Evolutionary conservation across 2,888 invertebrate species (phyloP).

Genomic region (Lordiphosa andalusiaca): DNA sequence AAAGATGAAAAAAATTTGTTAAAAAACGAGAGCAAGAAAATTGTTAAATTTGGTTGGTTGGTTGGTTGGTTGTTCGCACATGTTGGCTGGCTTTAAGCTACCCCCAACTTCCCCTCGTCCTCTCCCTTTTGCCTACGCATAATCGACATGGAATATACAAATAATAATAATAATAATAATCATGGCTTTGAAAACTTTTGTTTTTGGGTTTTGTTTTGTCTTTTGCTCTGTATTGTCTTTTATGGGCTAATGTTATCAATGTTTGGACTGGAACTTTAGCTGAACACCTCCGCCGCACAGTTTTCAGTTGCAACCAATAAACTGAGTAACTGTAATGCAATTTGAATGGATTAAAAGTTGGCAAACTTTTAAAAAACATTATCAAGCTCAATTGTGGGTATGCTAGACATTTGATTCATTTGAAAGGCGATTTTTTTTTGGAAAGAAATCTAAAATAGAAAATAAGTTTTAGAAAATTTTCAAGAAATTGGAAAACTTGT

Average conservation of each 20-base stretch:
- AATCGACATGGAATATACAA: neutral
- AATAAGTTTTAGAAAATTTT: too few relatives aligned
- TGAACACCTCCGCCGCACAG: neutral
- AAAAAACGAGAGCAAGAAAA: constrained; percentile 1
- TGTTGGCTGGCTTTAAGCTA: too few relatives aligned
- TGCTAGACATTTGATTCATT: too few relatives aligned
- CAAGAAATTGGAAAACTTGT: too few relatives aligned
- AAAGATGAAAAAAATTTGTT: constrained; percentile 4
- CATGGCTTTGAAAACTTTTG: constrained; percentile 4
- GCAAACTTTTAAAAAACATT: too few relatives aligned
- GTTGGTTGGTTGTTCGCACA: too few relatives aligned
- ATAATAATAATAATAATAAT: constrained; percentile 10
- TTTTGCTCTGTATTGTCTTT: neutral
- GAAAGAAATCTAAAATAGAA: too few relatives aligned
- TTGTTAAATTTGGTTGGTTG: neutral
- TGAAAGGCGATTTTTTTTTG: too few relatives aligned
- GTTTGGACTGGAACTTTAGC: constrained; percentile 5
- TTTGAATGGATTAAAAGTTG: too few relatives aligned
- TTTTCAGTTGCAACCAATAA: neutral
- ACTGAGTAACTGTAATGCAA: neutral
- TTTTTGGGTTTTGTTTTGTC: neutral
- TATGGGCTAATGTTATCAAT: constrained; percentile 1
- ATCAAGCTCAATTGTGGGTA: too few relatives aligned
- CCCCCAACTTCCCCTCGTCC: too few relatives aligned
- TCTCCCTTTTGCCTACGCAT: too few relatives aligned